Conservation (phyloP, 2,797 vertebrate species). For the Macrochelys suwanniensis region DNA sequence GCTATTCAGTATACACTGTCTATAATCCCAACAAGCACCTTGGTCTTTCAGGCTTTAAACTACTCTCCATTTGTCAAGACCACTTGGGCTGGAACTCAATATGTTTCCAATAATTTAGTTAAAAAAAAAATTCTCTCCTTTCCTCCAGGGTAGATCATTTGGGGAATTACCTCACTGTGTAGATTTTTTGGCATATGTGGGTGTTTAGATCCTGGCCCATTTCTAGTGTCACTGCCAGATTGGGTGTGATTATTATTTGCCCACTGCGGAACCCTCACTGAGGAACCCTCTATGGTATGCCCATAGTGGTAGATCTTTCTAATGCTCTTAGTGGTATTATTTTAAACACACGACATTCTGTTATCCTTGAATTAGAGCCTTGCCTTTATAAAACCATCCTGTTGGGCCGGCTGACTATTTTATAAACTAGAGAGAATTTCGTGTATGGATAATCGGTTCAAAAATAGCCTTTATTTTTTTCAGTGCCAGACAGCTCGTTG, state of each 20-base stretch:
- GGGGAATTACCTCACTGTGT: neutral
- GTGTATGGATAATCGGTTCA: neutral
- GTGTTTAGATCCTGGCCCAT: constrained; percentile 1
- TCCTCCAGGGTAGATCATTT: constrained; percentile 5
- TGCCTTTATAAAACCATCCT: neutral
- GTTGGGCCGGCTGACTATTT: neutral
- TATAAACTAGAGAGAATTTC: neutral
- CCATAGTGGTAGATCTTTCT: neutral
- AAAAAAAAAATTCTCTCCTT: constrained; percentile 33
- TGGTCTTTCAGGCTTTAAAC: constrained; percentile 54
- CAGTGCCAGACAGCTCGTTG: neutral
- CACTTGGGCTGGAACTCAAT: neutral
- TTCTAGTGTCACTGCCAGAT: constrained; percentile 12
- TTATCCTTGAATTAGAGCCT: neutral
- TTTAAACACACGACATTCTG: neutral
- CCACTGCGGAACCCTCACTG: neutral
- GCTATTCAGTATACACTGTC: neutral
- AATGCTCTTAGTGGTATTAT: neutral
- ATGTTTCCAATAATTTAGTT: constrained; percentile 49
- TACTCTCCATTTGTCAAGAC: constrained; percentile 51
- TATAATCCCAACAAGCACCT: constrained; percentile 40
- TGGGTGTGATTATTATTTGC: neutral
- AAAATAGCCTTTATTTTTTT: neutral
- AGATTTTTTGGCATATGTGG: neutral
- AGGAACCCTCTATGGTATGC: neutral